Conservation (phyloP, 92 coral and sea anemone genomes). For the Porites rus region DNA sequence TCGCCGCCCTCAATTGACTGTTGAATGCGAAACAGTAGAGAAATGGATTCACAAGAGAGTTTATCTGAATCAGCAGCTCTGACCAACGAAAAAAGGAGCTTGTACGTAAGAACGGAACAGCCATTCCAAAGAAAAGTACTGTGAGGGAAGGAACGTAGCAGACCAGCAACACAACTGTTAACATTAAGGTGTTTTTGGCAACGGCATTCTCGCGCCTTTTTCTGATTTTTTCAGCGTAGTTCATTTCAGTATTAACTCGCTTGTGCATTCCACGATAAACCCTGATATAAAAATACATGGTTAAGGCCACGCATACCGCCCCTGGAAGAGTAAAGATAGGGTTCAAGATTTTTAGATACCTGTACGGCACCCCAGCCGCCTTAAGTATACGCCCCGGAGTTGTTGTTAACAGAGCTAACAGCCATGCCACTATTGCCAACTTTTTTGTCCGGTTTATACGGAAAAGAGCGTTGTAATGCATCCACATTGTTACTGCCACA, state of each 20-base stretch:
- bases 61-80: conserved; percentile 21
- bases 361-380: neutral
- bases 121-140: neutral
- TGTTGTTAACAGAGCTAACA: neutral
- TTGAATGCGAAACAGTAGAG: conserved; percentile 27
- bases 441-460: neutral
- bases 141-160: conserved; percentile 31
- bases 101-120: conserved; percentile 12
- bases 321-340: neutral
- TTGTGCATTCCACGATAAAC: neutral
- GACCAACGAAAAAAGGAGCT: conserved; percentile 45
- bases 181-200: conserved; percentile 6
- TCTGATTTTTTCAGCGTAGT: neutral
- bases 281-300: conserved; percentile 8
- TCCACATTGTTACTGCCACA: conserved; percentile 27
- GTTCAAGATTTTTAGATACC: neutral
- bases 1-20: conserved; percentile 5
- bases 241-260: neutral
- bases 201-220: conserved; percentile 2
- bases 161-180: neutral
- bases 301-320: neutral
- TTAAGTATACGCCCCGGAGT: neutral
- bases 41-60: conserved; percentile 29
- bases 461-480: neutral
- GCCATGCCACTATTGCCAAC: neutral